Conservation (phyloP, 2,113 vertebrate genomes). For the Uria lomvia region DNA sequence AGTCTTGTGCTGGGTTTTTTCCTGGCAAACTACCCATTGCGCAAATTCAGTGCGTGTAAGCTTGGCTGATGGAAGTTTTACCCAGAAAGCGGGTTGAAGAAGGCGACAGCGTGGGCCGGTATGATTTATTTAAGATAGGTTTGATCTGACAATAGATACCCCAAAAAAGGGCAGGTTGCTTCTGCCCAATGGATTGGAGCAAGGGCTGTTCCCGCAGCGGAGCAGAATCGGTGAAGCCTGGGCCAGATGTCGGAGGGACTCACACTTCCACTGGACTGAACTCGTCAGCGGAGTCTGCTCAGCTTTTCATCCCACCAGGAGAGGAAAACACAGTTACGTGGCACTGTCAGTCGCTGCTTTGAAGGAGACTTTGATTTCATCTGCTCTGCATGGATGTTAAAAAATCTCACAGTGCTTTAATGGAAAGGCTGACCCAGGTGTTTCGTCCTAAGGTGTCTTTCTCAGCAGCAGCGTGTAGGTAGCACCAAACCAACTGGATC, state of each 20-base stretch:
- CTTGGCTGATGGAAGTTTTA: background rate
- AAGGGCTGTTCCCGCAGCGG: background rate
- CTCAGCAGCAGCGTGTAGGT: background rate
- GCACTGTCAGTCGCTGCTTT: background rate
- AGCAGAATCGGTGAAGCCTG: background rate
- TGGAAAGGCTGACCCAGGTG: background rate
- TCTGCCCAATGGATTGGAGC: fast-evolving
- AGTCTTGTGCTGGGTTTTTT: background rate
- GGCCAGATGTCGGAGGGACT: background rate
- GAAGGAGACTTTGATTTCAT: slow-evolving; percentile 28
- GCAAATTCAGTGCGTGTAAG: background rate
- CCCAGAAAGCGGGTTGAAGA: background rate
- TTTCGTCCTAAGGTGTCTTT: background rate
- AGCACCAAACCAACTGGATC: background rate
- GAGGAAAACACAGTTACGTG: slow-evolving; percentile 8
- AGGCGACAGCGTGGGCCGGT: background rate
- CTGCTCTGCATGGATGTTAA: slow-evolving; percentile 12
- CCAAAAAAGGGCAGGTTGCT: background rate
- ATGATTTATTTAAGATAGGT: background rate
- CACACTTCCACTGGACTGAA: slow-evolving; percentile 9
- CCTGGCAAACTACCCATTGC: background rate
- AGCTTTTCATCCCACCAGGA: slow-evolving; percentile 27
- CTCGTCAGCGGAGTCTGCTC: background rate
- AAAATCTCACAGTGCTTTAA: background rate
- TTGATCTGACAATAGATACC: background rate